Evolutionary conservation across 2,797 vertebrate genomes (phyloP).

Genomic region (Echiichthys vipera): DNA sequence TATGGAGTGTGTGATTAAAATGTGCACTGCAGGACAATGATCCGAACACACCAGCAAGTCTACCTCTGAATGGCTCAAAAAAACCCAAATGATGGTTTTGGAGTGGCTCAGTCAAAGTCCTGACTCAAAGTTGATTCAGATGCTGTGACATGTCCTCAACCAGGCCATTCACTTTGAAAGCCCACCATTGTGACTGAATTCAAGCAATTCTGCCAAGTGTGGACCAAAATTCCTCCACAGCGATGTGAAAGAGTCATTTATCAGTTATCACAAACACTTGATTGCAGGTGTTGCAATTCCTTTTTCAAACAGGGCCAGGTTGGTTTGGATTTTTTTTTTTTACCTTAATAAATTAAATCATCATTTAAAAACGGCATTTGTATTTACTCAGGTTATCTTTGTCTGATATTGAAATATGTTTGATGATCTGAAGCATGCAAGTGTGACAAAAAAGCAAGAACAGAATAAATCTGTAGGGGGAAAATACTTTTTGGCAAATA

Average conservation of each 20-base stretch:
- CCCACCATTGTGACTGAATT: background rate
- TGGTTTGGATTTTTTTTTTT: too few relatives aligned
- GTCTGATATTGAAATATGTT: too few relatives aligned
- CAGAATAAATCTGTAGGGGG: too few relatives aligned
- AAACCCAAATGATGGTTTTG: background rate
- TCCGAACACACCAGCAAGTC: background rate
- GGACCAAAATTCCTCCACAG: constrained; percentile 1
- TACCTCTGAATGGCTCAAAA: background rate
- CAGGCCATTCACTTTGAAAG: background rate
- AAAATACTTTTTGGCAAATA: too few relatives aligned
- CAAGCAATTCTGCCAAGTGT: background rate
- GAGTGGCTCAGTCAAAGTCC: background rate
- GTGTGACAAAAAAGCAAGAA: too few relatives aligned
- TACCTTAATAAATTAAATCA: too few relatives aligned
- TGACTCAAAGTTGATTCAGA: background rate
- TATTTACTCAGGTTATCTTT: too few relatives aligned
- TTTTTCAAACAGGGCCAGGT: too few relatives aligned
- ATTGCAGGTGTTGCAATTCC: background rate
- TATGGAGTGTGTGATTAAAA: too few relatives aligned
- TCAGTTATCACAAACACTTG: too few relatives aligned
- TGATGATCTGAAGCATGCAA: too few relatives aligned
- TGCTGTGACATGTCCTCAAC: background rate
- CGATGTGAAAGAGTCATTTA: background rate
- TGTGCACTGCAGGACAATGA: background rate
- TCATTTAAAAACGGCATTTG: too few relatives aligned